Evolutionary conservation across 92 coral and sea anemone species (phyloP).

Genomic region (Ricordea florida): DNA sequence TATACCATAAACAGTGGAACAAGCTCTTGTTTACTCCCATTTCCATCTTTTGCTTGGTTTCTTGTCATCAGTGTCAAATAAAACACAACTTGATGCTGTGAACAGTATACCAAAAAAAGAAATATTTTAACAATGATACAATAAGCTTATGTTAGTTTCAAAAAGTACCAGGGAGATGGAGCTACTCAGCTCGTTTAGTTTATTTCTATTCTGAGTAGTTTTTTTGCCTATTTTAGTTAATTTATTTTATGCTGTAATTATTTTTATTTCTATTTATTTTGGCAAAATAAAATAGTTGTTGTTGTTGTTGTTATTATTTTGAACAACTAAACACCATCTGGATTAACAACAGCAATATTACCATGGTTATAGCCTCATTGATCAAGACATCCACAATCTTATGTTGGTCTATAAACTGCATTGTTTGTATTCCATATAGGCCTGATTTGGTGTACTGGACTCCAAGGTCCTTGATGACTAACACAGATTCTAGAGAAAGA

Average conservation of each 20-base stretch:
- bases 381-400: constrained; percentile 29
- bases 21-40: not conserved
- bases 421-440: constrained; percentile 1
- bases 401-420: constrained; percentile 23
- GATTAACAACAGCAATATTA: too few relatives aligned
- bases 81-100: constrained; percentile 35
- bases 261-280: too few relatives aligned
- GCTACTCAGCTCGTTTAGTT: not conserved
- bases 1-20: constrained; percentile 24
- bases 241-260: too few relatives aligned
- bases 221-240: too few relatives aligned
- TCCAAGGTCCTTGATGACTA: constrained; percentile 36
- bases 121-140: not conserved
- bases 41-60: not conserved
- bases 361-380: constrained; percentile 40
- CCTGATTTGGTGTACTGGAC: constrained; percentile 20
- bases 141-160: not conserved
- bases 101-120: not conserved
- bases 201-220: not conserved
- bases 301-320: not conserved
- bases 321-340: not conserved
- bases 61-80: constrained; percentile 14
- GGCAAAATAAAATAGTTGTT: too few relatives aligned
- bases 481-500: constrained; percentile 1
- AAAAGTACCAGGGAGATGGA: not conserved